These are phyloP conservation scores for Calliopum simillimum DNA, from an alignment of 2,888 invertebrate species.

Conservation along the genomic window DNA sequence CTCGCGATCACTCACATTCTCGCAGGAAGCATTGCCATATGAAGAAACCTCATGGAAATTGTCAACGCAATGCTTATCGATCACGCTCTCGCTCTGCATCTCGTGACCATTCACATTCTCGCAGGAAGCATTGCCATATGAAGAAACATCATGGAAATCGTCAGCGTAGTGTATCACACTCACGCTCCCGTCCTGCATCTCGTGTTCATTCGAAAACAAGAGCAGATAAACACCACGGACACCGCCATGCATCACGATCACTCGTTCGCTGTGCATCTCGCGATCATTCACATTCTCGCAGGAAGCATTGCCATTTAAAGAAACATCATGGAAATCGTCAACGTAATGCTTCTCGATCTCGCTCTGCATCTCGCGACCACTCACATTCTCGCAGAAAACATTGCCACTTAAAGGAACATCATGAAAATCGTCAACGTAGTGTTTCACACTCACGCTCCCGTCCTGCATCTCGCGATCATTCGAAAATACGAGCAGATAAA, in stretches of 20 bases:
- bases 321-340: slow-evolving; percentile 3
- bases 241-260: background rate
- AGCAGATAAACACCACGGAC: too few relatives aligned
- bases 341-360: background rate
- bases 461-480: background rate
- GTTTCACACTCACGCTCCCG: too few relatives aligned
- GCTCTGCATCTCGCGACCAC: slow-evolving; percentile 26
- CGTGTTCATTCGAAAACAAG: background rate
- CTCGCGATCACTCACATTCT: background rate
- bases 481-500: background rate
- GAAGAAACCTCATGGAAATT: background rate
- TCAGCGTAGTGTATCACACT: background rate
- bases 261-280: slow-evolving; percentile 20
- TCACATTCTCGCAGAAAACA: background rate
- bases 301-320: slow-evolving; percentile 1
- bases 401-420: slow-evolving; percentile 6
- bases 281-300: background rate
- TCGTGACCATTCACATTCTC: background rate
- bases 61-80: background rate
- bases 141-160: slow-evolving; percentile 8
- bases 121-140: background rate
- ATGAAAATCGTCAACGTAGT: background rate
- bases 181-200: background rate
- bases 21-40: background rate
- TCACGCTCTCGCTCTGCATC: background rate